phyloP scores from a whole-genome alignment of 2,797 vertebrate genomes.

The Todus mexicanus region DNA sequence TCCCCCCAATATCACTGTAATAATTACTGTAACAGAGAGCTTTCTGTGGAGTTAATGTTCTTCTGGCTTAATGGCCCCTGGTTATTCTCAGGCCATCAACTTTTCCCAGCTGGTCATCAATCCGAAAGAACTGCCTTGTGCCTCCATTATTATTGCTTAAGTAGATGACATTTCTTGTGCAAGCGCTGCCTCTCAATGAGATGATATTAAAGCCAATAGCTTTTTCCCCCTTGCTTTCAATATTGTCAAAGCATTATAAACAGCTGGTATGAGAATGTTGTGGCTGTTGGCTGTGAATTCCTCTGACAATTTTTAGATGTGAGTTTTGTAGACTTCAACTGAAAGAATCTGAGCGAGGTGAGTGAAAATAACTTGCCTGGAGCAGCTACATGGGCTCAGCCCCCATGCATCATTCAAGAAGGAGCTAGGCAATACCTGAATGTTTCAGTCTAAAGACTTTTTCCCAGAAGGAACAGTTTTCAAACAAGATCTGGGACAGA shows the following conservation, averaged over 20 bases:
- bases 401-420: slow-evolving; percentile 3
- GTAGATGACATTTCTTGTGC: slow-evolving; percentile 49
- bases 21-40: slow-evolving; percentile 67
- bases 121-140: slow-evolving; percentile 50
- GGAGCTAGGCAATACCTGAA: not conserved
- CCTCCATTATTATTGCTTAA: slow-evolving; percentile 52
- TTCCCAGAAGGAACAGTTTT: slow-evolving; percentile 1
- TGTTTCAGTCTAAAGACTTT: not conserved
- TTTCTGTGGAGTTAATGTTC: slow-evolving; percentile 72
- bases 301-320: not conserved
- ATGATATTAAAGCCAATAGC: slow-evolving; percentile 6
- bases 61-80: slow-evolving; percentile 71
- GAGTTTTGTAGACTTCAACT: not conserved
- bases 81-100: slow-evolving; percentile 71
- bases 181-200: not conserved
- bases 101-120: slow-evolving; percentile 69
- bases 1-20: slow-evolving; percentile 35
- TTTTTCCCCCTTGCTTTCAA: not conserved
- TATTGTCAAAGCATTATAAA: slow-evolving; percentile 40
- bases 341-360: not conserved
- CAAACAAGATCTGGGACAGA: not conserved
- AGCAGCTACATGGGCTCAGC: not conserved
- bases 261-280: slow-evolving; percentile 25
- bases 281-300: slow-evolving; percentile 39
- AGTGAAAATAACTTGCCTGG: slow-evolving; percentile 9